These are phyloP conservation scores for Prenolepis imparis DNA, from an alignment of 2,888 invertebrate species.

Conservation along the genomic window DNA sequence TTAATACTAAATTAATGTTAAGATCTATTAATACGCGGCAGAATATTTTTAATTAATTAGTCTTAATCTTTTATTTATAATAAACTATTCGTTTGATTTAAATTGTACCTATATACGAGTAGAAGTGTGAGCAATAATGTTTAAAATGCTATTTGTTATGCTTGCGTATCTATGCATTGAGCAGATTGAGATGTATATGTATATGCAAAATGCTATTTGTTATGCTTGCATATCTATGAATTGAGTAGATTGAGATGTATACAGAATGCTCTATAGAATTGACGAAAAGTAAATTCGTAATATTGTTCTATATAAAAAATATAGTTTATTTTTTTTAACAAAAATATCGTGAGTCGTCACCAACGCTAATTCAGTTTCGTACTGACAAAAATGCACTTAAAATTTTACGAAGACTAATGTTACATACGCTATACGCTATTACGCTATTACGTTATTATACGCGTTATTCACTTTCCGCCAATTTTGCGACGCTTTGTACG, in stretches of 20 bases:
- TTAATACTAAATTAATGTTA: conserved; percentile 44
- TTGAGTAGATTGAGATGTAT: neutral
- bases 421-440: neutral
- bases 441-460: too few relatives aligned
- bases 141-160: conserved; percentile 16
- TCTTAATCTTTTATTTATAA: conserved; percentile 37
- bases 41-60: conserved; percentile 28
- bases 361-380: neutral
- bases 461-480: conserved; percentile 1
- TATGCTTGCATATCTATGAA: neutral
- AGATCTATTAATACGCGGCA: neutral
- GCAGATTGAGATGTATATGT: neutral
- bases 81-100: conserved; percentile 14
- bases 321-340: neutral
- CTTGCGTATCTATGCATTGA: neutral
- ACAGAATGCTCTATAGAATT: neutral
- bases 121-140: neutral
- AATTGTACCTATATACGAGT: conserved; percentile 26
- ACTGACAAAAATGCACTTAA: conserved; percentile 16
- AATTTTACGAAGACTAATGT: conserved; percentile 34
- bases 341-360: neutral
- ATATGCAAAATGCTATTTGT: neutral
- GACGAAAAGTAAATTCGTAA: neutral
- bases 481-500: conserved; percentile 12
- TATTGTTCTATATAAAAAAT: neutral